Evolutionary conservation across 2,888 invertebrate genomes (phyloP).

Genomic region (Patella ulyssiponensis): DNA sequence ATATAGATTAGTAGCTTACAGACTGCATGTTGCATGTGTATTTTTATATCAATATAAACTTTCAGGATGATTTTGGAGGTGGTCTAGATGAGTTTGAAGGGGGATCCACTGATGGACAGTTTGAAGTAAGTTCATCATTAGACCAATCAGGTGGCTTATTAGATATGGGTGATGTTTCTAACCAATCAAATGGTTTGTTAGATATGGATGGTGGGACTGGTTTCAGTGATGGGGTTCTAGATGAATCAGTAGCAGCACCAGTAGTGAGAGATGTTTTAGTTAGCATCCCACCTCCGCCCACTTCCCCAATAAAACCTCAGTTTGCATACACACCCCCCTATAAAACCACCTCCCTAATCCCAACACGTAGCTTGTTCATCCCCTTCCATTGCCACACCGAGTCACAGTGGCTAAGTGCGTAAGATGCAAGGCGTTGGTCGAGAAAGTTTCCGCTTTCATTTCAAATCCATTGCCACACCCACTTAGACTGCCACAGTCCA

Average conservation of each 20-base stretch:
- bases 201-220: constrained; percentile 10
- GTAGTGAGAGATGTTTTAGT: constrained; percentile 7
- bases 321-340: no score
- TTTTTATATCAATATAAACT: background rate
- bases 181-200: constrained; percentile 12
- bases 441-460: no score
- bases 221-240: background rate
- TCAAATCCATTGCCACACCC: no score
- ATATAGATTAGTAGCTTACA: no score
- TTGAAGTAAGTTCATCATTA: constrained; percentile 16
- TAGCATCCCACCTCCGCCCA: background rate
- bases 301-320: background rate
- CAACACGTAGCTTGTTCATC: no score
- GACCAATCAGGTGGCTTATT: constrained; percentile 19
- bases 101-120: constrained; percentile 3
- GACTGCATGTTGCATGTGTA: background rate
- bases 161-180: constrained; percentile 15
- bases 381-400: no score
- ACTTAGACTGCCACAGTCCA: no score
- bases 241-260: background rate
- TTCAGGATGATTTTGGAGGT: constrained; percentile 22
- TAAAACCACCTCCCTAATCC: no score
- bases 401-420: no score
- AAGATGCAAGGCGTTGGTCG: no score
- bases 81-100: constrained; percentile 10